phyloP scores from a whole-genome alignment of 2,888 invertebrate genomes.

The Tetrapedia diversipes region DNA sequence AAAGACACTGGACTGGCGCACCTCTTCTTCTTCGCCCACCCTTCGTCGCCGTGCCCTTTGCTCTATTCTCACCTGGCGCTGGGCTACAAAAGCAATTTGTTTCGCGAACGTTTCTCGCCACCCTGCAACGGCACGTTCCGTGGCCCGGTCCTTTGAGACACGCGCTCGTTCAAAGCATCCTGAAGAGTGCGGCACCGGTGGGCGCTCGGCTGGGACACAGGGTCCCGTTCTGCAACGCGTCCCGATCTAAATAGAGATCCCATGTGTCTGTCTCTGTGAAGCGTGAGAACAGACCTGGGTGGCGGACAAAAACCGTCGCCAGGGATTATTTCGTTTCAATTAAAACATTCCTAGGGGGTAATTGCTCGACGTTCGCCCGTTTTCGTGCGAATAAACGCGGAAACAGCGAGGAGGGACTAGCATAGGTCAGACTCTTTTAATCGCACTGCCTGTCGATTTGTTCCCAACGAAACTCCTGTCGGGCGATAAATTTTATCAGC shows the following conservation, averaged over 20 bases:
- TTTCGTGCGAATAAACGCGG: constrained; percentile 11
- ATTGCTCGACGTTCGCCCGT: constrained; percentile 5
- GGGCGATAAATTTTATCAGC: constrained; percentile 44
- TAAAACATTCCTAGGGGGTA: constrained; percentile 33
- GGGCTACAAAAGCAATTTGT: constrained; percentile 17
- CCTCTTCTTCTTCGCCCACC: neutral
- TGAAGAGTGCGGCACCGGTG: constrained; percentile 27
- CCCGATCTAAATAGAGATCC: constrained; percentile 44
- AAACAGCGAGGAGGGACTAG: constrained; percentile 3
- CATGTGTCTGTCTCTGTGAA: constrained; percentile 37
- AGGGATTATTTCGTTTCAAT: constrained; percentile 45
- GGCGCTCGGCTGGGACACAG: neutral
- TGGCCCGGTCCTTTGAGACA: neutral
- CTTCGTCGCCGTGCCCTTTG: neutral
- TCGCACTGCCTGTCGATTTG: constrained; percentile 28
- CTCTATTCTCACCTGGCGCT: neutral
- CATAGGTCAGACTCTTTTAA: constrained; percentile 1
- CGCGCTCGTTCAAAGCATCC: too few species aligned
- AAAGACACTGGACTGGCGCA: neutral
- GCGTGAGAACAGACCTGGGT: constrained; percentile 37
- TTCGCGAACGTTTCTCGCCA: neutral
- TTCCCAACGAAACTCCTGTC: constrained; percentile 19
- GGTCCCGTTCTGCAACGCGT: neutral
- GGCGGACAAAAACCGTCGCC: constrained; percentile 27
- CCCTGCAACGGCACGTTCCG: neutral